Conservation (phyloP, 1,140 invertebrate genomes). For the Ostrea edulis region DNA sequence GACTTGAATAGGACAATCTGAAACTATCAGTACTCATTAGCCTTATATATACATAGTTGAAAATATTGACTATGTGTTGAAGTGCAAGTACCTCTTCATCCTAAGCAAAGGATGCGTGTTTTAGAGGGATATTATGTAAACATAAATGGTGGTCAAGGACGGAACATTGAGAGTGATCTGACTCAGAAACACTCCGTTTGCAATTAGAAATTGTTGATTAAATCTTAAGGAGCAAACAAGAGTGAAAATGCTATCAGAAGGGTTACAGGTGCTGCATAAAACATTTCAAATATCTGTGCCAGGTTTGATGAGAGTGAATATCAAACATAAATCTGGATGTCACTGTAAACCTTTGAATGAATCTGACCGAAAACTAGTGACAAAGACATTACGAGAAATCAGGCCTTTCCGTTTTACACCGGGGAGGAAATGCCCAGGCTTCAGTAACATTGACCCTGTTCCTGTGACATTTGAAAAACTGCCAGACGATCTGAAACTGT, state of each 20-base stretch:
- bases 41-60: constrained; percentile 28
- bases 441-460: constrained; percentile 32
- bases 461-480: constrained; percentile 30
- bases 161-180: constrained; percentile 50
- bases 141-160: constrained; percentile 30
- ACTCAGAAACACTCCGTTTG: constrained; percentile 42
- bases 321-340: constrained; percentile 27
- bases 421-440: constrained; percentile 44
- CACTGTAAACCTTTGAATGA: constrained; percentile 26
- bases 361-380: constrained; percentile 24
- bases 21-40: background rate
- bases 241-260: constrained; percentile 41
- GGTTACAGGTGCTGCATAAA: constrained; percentile 36
- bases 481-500: no score
- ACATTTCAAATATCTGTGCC: constrained; percentile 1
- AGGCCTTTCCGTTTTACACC: constrained; percentile 39
- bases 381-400: background rate
- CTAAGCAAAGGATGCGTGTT: constrained; percentile 8
- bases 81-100: constrained; percentile 39
- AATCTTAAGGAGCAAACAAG: constrained; percentile 44
- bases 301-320: constrained; percentile 43
- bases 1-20: constrained; percentile 32
- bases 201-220: constrained; percentile 42
- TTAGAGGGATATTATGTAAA: constrained; percentile 44
- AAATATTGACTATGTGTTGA: constrained; percentile 40